Conservation (phyloP, 2,113 vertebrate species). For the Catharus bicknelli region DNA sequence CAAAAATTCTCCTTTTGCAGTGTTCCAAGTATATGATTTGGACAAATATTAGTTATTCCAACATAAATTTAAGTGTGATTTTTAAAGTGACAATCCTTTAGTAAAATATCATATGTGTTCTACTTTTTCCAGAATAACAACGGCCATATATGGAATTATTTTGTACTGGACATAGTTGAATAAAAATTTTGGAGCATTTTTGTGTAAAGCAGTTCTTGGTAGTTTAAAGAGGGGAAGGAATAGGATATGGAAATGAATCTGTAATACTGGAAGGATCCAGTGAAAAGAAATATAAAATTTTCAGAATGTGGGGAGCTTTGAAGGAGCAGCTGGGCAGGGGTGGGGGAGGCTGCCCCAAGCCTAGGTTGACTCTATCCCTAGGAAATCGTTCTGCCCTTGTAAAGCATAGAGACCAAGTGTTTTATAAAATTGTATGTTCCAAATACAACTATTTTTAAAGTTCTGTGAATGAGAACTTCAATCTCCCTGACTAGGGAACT, state of each 20-base stretch:
- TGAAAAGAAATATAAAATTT: neutral
- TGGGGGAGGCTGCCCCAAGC: neutral
- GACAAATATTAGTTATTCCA: neutral
- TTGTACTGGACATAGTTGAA: neutral
- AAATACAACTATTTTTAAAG: neutral
- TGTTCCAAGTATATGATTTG: neutral
- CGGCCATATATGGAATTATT: neutral
- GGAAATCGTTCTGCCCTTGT: neutral
- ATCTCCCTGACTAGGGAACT: neutral
- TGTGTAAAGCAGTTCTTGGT: neutral
- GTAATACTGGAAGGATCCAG: neutral
- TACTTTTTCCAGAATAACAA: neutral
- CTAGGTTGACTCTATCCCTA: neutral
- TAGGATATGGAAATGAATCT: neutral
- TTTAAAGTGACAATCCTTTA: neutral
- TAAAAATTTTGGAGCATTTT: neutral
- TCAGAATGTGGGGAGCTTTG: neutral
- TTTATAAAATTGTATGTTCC: neutral
- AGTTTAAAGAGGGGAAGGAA: neutral
- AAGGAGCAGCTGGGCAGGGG: neutral
- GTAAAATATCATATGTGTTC: neutral
- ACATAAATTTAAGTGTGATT: neutral
- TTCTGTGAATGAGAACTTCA: neutral
- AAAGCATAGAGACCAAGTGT: neutral
- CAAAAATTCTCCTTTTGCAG: neutral